A percentile compares a stretch with the other conserved stretches of the same genome.
phyloP scores from a whole-genome alignment of 2,797 vertebrate genomes.

The Acanthopagrus latus region DNA sequence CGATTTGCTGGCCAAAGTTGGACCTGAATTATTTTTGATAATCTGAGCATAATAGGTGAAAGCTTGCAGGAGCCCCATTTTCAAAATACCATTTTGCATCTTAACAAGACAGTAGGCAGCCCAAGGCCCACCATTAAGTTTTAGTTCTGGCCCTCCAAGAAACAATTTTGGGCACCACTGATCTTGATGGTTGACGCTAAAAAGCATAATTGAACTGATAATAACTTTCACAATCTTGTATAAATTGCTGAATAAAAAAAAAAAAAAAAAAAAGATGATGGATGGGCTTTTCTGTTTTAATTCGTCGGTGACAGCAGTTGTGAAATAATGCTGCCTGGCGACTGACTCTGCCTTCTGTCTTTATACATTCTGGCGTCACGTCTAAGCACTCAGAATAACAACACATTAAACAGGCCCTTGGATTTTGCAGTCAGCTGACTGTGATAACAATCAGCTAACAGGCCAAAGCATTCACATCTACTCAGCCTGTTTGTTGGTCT shows the following conservation, averaged over 20 bases:
- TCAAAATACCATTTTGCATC: too few species aligned
- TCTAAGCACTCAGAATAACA: slow-evolving; percentile 55
- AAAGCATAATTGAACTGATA: neutral
- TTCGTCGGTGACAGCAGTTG: slow-evolving; percentile 19
- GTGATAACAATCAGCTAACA: slow-evolving; percentile 23
- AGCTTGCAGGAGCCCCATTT: too few species aligned
- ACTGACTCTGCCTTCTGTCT: slow-evolving; percentile 47
- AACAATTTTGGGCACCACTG: too few species aligned
- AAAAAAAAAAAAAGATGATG: slow-evolving; percentile 49
- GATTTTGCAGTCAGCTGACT: slow-evolving; percentile 35
- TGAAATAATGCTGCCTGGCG: slow-evolving; percentile 39
- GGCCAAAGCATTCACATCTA: slow-evolving; percentile 13
- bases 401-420: slow-evolving; percentile 30
- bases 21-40: too few species aligned
- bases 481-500: slow-evolving; percentile 10
- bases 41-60: too few species aligned
- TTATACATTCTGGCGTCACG: slow-evolving; percentile 44
- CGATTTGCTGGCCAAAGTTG: too few species aligned
- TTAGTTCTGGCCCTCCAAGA: too few species aligned
- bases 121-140: too few species aligned
- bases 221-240: neutral
- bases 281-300: slow-evolving; percentile 14
- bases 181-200: slow-evolving; percentile 3
- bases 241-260: slow-evolving; percentile 37
- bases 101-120: too few species aligned